phyloP scores from a whole-genome alignment of 30 jellyfish, hydroid and myxozoan genomes.

The Calvadosia cruxmelitensis region DNA sequence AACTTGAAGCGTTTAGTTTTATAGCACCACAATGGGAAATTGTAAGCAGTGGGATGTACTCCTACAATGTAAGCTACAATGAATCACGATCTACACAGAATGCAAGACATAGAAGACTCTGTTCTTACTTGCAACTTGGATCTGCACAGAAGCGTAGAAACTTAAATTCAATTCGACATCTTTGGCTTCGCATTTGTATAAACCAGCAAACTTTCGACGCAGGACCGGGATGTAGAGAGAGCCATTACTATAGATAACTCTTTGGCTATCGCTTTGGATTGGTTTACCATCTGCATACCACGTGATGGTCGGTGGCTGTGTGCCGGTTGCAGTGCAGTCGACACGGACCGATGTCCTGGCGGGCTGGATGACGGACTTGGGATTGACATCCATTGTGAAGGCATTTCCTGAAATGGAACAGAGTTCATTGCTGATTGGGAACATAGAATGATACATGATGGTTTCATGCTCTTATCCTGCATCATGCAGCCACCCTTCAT shows the following conservation, averaged over 20 bases:
- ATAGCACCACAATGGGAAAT: too few species aligned
- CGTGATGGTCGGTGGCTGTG: conserved; percentile 14
- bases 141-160: conserved; percentile 20
- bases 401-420: not conserved
- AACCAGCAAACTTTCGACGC: conserved; percentile 33
- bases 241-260: conserved; percentile 31
- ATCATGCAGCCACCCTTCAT: too few species aligned
- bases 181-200: conserved; percentile 55
- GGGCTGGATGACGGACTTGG: conserved; percentile 23
- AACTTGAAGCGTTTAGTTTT: too few species aligned
- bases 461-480: too few species aligned
- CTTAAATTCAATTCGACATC: not conserved
- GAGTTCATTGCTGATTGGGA: not conserved
- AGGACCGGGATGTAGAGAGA: conserved; percentile 41
- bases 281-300: conserved; percentile 21
- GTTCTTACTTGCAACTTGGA: conserved; percentile 62
- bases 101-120: too few species aligned
- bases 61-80: too few species aligned
- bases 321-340: conserved; percentile 11
- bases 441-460: too few species aligned
- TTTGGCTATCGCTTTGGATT: conserved; percentile 17
- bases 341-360: conserved; percentile 16
- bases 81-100: too few species aligned
- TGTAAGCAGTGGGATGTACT: too few species aligned
- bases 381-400: conserved; percentile 6